Evolutionary conservation across 2,888 invertebrate genomes (phyloP), one percentile per base, ranked within the genome.

Genomic region (Fragum sueziense): DNA sequence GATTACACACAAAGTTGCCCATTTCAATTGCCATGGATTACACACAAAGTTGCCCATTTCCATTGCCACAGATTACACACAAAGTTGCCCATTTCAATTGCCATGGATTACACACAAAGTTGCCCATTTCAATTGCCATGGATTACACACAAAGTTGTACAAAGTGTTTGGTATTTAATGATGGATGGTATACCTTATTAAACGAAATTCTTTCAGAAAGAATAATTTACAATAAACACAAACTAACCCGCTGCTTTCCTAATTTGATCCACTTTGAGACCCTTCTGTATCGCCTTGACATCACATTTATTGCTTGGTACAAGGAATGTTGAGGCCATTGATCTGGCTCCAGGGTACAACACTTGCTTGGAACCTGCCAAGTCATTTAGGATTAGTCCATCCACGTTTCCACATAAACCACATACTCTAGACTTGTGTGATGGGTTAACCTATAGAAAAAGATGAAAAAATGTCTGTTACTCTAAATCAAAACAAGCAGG

Each of bases 351-450:
- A 3, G 71, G 59, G 34, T 74, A 82, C 2, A 54, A 17, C 1
- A 73, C 71, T 27, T 51, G 67, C 20, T 79, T 52, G 7, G 87
- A 83, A 57, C 79, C 84, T 25, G 70, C 57, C 37, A 67, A 41
- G 54, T 80, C 83, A 54, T 80, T 82, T 31, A 7, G 11, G 20
- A 65, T 65, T 17, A 70, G 68, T 22, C 78, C 80, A 65, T 85
- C 79, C 11, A 79, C 69, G 73, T 83, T 79, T 1, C 86, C 85
- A 82, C 87, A 87, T 2, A 87, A 34, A 59, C 87, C 87, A 80
- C 87, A 87, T 29, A 85, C 54, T 65, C 78, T 82, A 25, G 82
- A 79, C 31, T 76, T 79, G 33, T 77, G 72, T 14, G 67, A 67
- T 22, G 71, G 67, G 29, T 80, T 72, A 20, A 84, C 81, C 83